Base-by-base conservation (phyloP, 2,113 vertebrate species). In the Hippocampus abdominalis region DNA sequence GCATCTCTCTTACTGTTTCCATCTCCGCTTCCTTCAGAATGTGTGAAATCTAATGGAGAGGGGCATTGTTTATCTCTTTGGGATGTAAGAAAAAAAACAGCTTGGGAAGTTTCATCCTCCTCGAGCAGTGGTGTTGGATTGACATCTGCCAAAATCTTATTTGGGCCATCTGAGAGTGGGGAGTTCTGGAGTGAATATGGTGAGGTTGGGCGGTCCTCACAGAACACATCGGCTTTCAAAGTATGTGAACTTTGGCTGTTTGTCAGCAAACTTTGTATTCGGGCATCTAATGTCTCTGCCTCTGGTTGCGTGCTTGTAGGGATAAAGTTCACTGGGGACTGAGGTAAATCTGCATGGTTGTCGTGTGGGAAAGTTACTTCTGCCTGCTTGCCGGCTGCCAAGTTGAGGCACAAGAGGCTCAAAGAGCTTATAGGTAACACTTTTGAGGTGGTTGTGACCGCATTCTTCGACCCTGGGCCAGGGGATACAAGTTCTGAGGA, bases 231-330 rank as follows among this genome's bases (percentile, higher is more conserved):
- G 0, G 87, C 83, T 79, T 93, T 94, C 0, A 94, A 87, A 23
- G 92, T 75, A 72, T 93, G 93, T 75, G 92, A 89, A 78, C 91
- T 91, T 78, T 93, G 80, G 27, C 65, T 92, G 78, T 94, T 94
- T 77, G 93, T 95, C 76, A 99, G 88, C 80, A 99, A 92, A 94
- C 95, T 97, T 87, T 98, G 94, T 70, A 99, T 99, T 69, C 97
- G 94, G 0, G 95, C 95, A 87, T 99, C 97, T 82, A 99, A 90
- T 90, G 93, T 96, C 86, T 93, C 92, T 0, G 88, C 80, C 79
- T 95, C 92, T 69, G 91, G 87, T 1, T 88, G 91, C 4, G 92
- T 91, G 2, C 91, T 94, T 72, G 91, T 90, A 0, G 92, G 90
- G 13, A 92, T 93, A 59, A 89, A 86, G 39, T 78, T 32, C 4